These are phyloP conservation scores for Threskiornis aethiopicus DNA, from an alignment of 2,797 vertebrate genomes.

Conservation along the genomic window DNA sequence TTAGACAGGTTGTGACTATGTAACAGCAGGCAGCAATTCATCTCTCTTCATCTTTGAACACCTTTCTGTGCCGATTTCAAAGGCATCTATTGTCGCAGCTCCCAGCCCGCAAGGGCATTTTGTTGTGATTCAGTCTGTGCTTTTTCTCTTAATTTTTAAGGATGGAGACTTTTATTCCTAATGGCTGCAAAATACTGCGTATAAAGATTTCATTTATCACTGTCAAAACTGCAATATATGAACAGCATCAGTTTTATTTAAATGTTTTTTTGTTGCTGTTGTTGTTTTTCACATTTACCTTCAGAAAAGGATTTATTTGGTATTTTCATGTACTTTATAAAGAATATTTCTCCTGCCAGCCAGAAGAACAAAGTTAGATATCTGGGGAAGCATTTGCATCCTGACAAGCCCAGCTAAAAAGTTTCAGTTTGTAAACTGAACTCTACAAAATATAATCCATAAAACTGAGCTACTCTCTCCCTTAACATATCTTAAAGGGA, in stretches of 20 bases:
- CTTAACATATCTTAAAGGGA: not conserved
- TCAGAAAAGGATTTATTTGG: not conserved
- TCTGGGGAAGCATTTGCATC: not conserved
- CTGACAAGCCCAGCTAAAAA: not conserved
- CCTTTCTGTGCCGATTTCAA: not conserved
- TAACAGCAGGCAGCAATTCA: constrained; percentile 13
- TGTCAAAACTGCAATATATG: not conserved
- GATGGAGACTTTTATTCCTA: not conserved
- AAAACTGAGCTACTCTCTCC: not conserved
- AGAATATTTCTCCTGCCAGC: not conserved
- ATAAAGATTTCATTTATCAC: not conserved
- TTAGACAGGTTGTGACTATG: not conserved
- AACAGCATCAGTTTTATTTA: not conserved
- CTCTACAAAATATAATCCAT: not conserved
- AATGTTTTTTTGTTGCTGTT: not conserved
- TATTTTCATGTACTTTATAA: not conserved
- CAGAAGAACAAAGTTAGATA: not conserved
- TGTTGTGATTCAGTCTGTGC: not conserved
- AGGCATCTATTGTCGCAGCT: not conserved
- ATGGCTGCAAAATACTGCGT: not conserved
- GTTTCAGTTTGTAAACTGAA: not conserved
- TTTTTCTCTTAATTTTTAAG: constrained; percentile 2
- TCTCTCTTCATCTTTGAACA: not conserved
- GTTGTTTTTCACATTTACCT: not conserved
- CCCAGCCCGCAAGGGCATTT: not conserved